Evolutionary conservation across 2,888 invertebrate species (phyloP).

Genomic region (Hartigia nigra): DNA sequence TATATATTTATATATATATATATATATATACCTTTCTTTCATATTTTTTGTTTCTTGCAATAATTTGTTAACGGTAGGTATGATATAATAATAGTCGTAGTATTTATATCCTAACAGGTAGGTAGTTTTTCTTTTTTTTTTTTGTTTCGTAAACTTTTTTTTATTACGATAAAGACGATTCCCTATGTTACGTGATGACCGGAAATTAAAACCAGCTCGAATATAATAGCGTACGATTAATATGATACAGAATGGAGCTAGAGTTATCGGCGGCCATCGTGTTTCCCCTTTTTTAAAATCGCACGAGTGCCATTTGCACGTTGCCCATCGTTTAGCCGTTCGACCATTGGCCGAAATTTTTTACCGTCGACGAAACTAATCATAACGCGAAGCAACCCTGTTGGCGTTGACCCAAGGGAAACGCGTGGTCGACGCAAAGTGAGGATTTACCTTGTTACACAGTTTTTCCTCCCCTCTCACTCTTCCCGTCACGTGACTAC

Average conservation of each 20-base stretch:
- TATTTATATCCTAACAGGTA: constrained; percentile 30
- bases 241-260: constrained; percentile 4
- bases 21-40: constrained; percentile 2
- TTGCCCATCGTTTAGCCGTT: constrained; percentile 45
- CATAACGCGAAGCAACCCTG: neutral
- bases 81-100: constrained; percentile 22
- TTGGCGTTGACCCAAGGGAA: neutral
- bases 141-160: neutral
- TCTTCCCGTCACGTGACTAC: constrained; percentile 24
- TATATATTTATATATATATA: constrained; percentile 10
- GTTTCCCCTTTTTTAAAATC: neutral
- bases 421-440: neutral
- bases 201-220: neutral
- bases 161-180: constrained; percentile 8
- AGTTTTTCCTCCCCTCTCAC: neutral
- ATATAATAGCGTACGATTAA: neutral
- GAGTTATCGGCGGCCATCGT: neutral
- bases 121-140: constrained; percentile 7
- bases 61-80: constrained; percentile 36
- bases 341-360: neutral
- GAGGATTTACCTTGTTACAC: neutral
- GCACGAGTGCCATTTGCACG: constrained; percentile 49
- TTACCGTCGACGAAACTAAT: neutral
- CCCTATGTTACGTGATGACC: constrained; percentile 20
- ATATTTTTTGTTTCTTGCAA: constrained; percentile 24